Conservation (phyloP, 37 sponge, comb jelly and placozoan genomes). For the Haliclona indistincta region DNA sequence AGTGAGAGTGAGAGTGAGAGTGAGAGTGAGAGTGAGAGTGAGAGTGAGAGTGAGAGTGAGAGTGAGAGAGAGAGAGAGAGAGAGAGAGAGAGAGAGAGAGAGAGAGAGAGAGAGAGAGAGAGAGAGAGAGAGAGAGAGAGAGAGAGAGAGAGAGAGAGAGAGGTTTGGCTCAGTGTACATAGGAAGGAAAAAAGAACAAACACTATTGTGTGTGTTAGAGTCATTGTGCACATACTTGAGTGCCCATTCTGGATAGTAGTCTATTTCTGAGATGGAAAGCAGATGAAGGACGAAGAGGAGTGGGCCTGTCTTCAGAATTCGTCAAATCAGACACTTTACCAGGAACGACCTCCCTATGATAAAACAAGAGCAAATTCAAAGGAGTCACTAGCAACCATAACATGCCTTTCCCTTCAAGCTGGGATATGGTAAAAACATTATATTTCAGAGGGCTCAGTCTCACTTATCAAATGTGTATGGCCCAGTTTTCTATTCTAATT, state of each 20-base stretch:
- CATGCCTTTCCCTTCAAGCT: too few relatives aligned
- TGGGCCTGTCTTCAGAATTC: constrained; percentile 13
- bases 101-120: constrained; percentile 18
- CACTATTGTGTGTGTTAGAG: not conserved
- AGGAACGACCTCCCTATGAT: not conserved
- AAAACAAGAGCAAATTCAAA: not conserved
- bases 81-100: constrained; percentile 3
- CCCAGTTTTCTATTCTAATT: too few relatives aligned
- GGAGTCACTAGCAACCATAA: too few relatives aligned
- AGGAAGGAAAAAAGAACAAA: not conserved
- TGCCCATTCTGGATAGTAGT: constrained; percentile 58
- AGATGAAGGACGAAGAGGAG: constrained; percentile 40
- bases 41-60: not conserved
- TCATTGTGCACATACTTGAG: constrained; percentile 42
- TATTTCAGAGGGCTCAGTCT: too few relatives aligned
- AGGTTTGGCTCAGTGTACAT: not conserved
- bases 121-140: not conserved
- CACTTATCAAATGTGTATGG: too few relatives aligned
- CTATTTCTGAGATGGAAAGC: constrained; percentile 68
- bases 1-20: not conserved
- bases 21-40: not conserved
- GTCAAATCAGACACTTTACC: not conserved
- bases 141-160: not conserved
- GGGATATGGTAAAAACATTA: too few relatives aligned
- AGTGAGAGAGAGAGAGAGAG: constrained; percentile 10